These are phyloP conservation scores for Camponotus fellah DNA, from an alignment of 2,888 invertebrate species.

Conservation along the genomic window DNA sequence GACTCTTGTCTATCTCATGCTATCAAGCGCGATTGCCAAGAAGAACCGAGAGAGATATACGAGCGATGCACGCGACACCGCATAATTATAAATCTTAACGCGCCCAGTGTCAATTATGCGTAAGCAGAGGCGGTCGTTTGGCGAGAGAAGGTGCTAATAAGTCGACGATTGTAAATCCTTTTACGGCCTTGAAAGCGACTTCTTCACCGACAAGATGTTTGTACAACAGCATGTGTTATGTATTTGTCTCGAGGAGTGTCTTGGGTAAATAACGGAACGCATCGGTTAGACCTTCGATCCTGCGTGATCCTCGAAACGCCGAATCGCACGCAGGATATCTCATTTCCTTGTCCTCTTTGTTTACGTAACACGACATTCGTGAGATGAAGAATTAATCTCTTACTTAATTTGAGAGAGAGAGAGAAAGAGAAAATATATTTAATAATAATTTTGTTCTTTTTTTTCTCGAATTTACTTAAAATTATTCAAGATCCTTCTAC, in stretches of 20 bases:
- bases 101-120: conserved; percentile 49
- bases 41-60: background rate
- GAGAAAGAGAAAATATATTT: background rate
- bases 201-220: conserved; percentile 34
- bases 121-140: conserved; percentile 25
- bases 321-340: conserved; percentile 20
- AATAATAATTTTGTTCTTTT: background rate
- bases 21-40: background rate
- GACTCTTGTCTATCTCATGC: background rate
- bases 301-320: conserved; percentile 16
- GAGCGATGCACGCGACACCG: background rate
- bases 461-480: background rate
- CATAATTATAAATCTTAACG: conserved; percentile 54
- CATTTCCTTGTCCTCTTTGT: background rate
- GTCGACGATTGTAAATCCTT: conserved; percentile 41
- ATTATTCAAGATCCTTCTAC: background rate
- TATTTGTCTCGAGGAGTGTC: conserved; percentile 49
- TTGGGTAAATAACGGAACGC: conserved; percentile 51
- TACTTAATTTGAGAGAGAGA: background rate
- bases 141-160: conserved; percentile 34
- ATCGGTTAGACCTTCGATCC: conserved; percentile 25
- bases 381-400: background rate
- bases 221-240: conserved; percentile 46
- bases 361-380: background rate
- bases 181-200: conserved; percentile 44